phyloP scores from a whole-genome alignment of 2,113 vertebrate species.

The Hippocampus comes region DNA sequence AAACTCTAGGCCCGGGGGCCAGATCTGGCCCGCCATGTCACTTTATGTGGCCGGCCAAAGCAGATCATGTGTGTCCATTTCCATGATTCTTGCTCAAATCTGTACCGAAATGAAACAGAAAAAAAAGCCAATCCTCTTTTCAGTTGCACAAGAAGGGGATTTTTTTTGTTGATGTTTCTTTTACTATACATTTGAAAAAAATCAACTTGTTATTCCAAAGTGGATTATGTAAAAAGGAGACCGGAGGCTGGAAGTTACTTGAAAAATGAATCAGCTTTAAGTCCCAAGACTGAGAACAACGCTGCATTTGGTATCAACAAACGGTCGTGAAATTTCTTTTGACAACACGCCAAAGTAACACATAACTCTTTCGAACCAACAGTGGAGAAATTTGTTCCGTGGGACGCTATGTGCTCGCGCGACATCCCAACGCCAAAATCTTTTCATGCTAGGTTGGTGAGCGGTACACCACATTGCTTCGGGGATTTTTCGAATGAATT shows the following conservation, averaged over 20 bases:
- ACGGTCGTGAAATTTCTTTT: conserved; percentile 12
- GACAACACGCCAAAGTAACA: conserved; percentile 18
- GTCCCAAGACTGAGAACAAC: conserved; percentile 25
- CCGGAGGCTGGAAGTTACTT: conserved; percentile 8
- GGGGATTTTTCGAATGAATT: neutral
- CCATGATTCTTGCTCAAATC: too few relatives aligned
- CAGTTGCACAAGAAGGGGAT: too few relatives aligned
- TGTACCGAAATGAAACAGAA: too few relatives aligned
- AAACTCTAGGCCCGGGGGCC: too few relatives aligned
- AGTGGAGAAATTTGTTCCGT: neutral
- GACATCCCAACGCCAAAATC: conserved; percentile 18
- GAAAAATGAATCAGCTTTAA: neutral
- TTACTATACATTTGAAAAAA: neutral
- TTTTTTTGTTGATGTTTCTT: too few relatives aligned
- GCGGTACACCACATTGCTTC: too few relatives aligned
- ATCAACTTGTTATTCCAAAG: neutral
- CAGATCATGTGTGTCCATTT: too few relatives aligned
- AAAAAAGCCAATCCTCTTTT: too few relatives aligned
- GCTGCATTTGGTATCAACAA: conserved; percentile 27
- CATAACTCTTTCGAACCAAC: neutral
- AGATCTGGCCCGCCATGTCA: too few relatives aligned
- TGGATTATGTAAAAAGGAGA: conserved; percentile 39
- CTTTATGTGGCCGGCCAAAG: too few relatives aligned
- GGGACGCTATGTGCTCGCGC: neutral
- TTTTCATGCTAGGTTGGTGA: neutral